Evolutionary conservation across 2,113 vertebrate species (phyloP).

Genomic region (Buteo buteo): DNA sequence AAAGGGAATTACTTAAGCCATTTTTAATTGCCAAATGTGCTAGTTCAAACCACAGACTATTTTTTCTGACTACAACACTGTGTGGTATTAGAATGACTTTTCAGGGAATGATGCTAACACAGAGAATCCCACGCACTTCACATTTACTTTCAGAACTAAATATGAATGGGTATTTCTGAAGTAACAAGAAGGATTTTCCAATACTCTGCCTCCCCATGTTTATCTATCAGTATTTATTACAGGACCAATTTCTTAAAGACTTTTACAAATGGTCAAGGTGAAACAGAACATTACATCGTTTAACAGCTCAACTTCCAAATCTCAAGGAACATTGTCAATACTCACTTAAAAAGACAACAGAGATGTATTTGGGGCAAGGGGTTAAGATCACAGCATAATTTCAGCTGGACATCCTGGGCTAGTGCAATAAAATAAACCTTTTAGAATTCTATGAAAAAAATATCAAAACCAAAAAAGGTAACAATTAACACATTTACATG

Average conservation of each 20-base stretch:
- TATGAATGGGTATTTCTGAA: background rate
- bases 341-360: background rate
- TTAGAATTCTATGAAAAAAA: background rate
- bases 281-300: background rate
- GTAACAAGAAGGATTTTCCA: background rate
- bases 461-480: background rate
- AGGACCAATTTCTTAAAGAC: background rate
- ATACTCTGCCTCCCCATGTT: background rate
- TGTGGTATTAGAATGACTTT: background rate
- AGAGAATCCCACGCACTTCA: background rate
- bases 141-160: background rate
- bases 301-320: background rate
- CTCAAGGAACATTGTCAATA: background rate
- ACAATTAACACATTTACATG: background rate
- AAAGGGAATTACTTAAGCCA: constrained; percentile 5
- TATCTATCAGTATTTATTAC: background rate
- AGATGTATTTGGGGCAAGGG: background rate
- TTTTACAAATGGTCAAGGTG: background rate
- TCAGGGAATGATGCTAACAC: background rate
- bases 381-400: background rate
- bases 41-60: background rate
- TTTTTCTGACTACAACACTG: background rate
- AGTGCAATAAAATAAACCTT: background rate
- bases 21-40: constrained; percentile 1
- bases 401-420: background rate